A percentile compares a stretch with the other conserved stretches of the same genome.
Conservation (phyloP, 2,888 invertebrate genomes). For the Gisinianus flammeolus region DNA sequence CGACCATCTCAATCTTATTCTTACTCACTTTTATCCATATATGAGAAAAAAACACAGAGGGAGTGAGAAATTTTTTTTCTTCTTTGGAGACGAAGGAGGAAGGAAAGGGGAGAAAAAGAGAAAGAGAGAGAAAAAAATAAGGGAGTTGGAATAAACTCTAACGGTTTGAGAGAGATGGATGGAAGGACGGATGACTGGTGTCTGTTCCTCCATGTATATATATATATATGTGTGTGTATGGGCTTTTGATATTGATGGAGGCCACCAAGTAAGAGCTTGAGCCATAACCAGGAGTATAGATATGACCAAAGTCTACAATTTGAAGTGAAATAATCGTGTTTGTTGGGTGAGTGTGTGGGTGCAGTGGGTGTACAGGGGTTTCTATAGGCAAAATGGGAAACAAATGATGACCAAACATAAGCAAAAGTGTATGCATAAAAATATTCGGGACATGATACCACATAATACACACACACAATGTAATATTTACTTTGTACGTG, state of each 20-base stretch:
- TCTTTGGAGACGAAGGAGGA: constrained; percentile 10
- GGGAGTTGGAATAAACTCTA: constrained; percentile 20
- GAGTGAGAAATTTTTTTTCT: not conserved
- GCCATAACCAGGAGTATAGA: not conserved
- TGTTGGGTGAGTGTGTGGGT: too few species aligned
- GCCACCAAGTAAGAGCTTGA: too few species aligned
- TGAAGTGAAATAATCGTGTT: too few species aligned
- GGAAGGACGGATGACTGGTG: constrained; percentile 3
- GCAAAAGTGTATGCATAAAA: not conserved
- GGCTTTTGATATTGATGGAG: not conserved
- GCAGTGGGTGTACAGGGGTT: not conserved
- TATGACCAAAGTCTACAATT: not conserved
- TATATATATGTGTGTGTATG: not conserved
- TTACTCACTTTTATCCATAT: not conserved
- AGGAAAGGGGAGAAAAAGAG: not conserved
- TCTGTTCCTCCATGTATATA: not conserved
- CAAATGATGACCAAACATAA: constrained; percentile 1
- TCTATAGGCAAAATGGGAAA: not conserved
- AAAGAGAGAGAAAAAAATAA: not conserved
- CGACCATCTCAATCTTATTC: constrained; percentile 3
- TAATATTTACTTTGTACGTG: constrained; percentile 3
- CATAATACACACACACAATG: not conserved
- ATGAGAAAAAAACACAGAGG: not conserved
- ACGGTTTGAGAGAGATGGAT: constrained; percentile 32
- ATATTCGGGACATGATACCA: too few species aligned